Base-by-base conservation (phyloP, 2,888 invertebrate species). In the Microctonus aethiopoides region DNA sequence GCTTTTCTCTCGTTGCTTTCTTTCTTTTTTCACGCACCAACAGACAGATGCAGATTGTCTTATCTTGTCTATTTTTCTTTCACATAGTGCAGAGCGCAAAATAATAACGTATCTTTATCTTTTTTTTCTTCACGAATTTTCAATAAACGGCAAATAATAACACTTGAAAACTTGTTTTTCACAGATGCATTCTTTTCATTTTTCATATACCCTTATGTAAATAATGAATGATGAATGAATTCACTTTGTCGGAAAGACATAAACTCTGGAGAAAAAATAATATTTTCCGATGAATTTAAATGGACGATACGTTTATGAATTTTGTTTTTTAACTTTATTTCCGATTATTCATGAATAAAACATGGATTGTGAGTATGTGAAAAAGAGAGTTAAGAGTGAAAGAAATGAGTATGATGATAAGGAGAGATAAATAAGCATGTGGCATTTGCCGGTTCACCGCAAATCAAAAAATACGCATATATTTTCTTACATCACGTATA, bases 21-120 rank as follows among this genome's bases (percentile, higher is more conserved):
- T 46, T 20, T 16, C 9, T 29, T 3, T 20, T 7, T 46, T 7
- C 16, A 24, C 24, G 20, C 20, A 39, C 24, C 39, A 39, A 24
- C 46, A 29, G 46, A 46, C 16, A 46, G 29, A 29, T 32, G 11
- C 62, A 46, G 62, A 62, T 62, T 61, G 61, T 36, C 41, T 62
- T 62, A 62, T 62, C 62, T 62, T 29, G 7, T 62, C 29, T 41
- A 24, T 41, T 41, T 59, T 36, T 36, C 16, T 46, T 46, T 46
- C 46, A 46, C 46, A 46, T 16, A 46, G 46, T 46, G 46, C 46
- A 46, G 20, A 46, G 46, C 46, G 46, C 46, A 46, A 46, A 46
- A 46, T 46, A 46, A 46, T 46, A 46, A 46, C 16, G 46, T 46
- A 16, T n/a, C 16, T 4, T 16, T 3, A 16, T 20, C 29, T 29